Evolutionary conservation across 53 echinoderm and acorn worm genomes (phyloP).

Genomic region (Apostichopus leukothele): DNA sequence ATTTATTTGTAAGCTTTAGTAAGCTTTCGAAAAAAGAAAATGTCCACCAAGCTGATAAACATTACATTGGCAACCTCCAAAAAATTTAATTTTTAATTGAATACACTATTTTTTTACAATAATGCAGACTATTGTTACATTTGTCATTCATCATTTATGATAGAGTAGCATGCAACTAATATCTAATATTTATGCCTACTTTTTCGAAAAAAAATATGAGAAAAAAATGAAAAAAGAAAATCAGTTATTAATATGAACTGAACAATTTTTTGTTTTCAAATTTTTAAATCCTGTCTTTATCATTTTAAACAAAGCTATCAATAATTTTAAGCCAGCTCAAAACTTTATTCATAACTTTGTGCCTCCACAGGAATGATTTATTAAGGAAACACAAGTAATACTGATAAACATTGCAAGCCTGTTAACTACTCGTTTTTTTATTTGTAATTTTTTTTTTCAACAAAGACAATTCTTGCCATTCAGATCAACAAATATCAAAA

Average conservation of each 20-base stretch:
- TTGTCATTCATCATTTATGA: not conserved
- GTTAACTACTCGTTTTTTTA: not conserved
- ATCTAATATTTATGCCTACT: conserved; percentile 4
- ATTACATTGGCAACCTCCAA: not conserved
- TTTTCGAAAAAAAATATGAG: not conserved
- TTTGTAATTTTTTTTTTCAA: not conserved
- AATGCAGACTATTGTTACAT: conserved; percentile 23
- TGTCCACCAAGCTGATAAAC: no score
- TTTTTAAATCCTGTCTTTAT: not conserved
- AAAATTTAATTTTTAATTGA: not conserved
- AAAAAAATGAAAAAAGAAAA: not conserved
- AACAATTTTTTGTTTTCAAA: not conserved
- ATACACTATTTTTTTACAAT: conserved; percentile 42
- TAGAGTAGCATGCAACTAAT: conserved; percentile 27
- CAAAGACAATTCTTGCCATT: not conserved
- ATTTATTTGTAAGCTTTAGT: no score
- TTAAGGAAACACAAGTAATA: conserved; percentile 28
- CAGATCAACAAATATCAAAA: conserved; percentile 6
- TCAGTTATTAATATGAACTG: not conserved
- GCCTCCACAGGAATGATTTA: conserved; percentile 29
- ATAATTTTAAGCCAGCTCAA: conserved; percentile 46
- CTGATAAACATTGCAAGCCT: conserved; percentile 28
- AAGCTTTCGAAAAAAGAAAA: no score
- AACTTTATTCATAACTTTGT: conserved; percentile 42
- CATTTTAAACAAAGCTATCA: conserved; percentile 27